Base-by-base conservation (phyloP, 37 sponge, comb jelly and placozoan genomes). In the Halichondria panicea region DNA sequence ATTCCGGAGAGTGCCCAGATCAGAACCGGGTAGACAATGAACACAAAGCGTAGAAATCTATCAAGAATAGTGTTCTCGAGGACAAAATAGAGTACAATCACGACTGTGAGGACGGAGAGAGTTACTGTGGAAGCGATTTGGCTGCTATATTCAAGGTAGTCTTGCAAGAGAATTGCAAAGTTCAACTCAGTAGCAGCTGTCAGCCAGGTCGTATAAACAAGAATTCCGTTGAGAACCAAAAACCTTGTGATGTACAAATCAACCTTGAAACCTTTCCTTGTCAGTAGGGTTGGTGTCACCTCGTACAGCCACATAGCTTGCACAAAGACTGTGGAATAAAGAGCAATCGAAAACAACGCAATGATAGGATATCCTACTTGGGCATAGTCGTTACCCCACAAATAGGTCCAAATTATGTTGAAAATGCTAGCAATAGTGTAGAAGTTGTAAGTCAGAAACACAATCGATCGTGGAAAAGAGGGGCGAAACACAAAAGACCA, bases 401-500 rank as follows among this genome's bases (percentile, higher is more conserved):
- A 22, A 40, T 50, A 70, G 39, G 76, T 76, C 84, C 84, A 84
- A 4, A 59, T 70, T 31, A 76, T 76, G 84, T 76, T 84, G 62
- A 34, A 30, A 9, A 77, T 5, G 73, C 55, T 64, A 37, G 39
- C 55, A 8, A 61, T 12, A 2, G 63, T 44, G 36, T 77, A 85
- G 44, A 24, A 18, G 48, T 33, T 41, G 66, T 74, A 79, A 9
- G 74, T 41, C 8, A 52, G 7, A 1, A 52, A 3, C 61, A 50
- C 67, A 64, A 86, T 68, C 31, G 75, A 65, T 37, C 61, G 68
- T 0, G 59, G 44, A 11, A 38, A 28, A 6, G 30, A 55, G n/a
- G 87, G 80, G 15, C 87, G 54, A 58, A 64, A 79, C 21, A 86
- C 80, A 50, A 86, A 86, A 25, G 69, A 43, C 87, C 87, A 86